phyloP scores from a whole-genome alignment of 2,888 invertebrate species.

The Drosophila rellima region DNA sequence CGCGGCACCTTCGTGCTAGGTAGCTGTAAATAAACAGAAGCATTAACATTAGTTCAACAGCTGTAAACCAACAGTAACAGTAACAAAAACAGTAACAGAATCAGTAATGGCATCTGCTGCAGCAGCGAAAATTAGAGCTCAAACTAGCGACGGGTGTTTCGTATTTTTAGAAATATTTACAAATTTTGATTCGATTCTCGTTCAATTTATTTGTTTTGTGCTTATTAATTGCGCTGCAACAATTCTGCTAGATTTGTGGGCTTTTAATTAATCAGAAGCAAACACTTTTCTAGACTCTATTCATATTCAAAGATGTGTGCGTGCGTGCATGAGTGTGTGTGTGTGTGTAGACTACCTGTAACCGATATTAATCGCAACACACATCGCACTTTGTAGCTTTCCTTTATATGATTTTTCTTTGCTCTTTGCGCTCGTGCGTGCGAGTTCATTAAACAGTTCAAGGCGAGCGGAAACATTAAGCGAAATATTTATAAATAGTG shows the following conservation, averaged over 20 bases:
- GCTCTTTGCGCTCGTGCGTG: conserved; percentile 15
- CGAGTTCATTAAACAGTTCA: conserved; percentile 77
- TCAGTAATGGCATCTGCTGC: conserved; percentile 14
- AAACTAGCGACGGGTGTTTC: background rate
- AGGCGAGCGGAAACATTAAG: conserved; percentile 81
- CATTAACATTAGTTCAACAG: conserved; percentile 11
- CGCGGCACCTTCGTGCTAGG: conserved; percentile 89
- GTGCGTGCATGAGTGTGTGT: background rate
- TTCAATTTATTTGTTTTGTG: conserved; percentile 18
- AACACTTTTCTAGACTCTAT: background rate
- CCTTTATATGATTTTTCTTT: background rate
- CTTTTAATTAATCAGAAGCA: background rate
- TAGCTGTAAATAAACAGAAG: conserved; percentile 86
- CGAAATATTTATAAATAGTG: conserved; percentile 74
- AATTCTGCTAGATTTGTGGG: conserved; percentile 31
- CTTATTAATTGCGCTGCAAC: conserved; percentile 12
- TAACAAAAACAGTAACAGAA: conserved; percentile 4
- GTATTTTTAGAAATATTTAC: conserved; percentile 76
- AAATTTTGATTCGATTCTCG: conserved; percentile 11
- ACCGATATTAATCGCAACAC: conserved; percentile 35
- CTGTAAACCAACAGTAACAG: conserved; percentile 11
- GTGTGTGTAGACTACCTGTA: conserved; percentile 9
- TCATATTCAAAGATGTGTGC: background rate
- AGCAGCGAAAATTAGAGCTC: background rate
- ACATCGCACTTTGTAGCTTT: background rate